A percentile compares a stretch with the other conserved stretches of the same genome.
Evolutionary conservation across 2,888 invertebrate genomes (phyloP).

Genomic region (Gerris lacustris): DNA sequence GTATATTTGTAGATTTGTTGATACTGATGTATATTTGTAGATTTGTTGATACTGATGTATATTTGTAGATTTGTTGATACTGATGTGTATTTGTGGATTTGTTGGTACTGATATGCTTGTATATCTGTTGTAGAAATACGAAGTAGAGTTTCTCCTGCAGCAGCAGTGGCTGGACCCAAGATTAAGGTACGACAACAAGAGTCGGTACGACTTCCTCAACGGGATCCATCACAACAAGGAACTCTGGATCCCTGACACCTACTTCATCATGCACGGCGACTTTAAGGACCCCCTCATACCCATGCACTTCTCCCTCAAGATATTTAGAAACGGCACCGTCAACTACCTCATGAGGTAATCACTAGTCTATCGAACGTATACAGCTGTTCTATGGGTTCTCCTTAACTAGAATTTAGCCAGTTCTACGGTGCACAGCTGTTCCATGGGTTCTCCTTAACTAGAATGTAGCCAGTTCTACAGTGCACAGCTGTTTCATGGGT

Average conservation of each 20-base stretch:
- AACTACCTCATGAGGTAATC: constrained; percentile 77
- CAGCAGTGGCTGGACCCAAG: constrained; percentile 90
- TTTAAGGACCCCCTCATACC: constrained; percentile 89
- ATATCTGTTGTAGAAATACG: constrained; percentile 62
- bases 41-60: too few relatives aligned
- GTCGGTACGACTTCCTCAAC: constrained; percentile 76
- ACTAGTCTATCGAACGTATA: constrained; percentile 16
- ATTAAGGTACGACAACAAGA: constrained; percentile 75
- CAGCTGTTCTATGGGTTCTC: background rate
- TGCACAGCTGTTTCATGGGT: background rate
- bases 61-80: too few relatives aligned
- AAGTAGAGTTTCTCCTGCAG: constrained; percentile 85
- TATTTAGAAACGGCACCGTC: constrained; percentile 85
- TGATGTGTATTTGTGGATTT: too few relatives aligned
- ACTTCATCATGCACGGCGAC: constrained; percentile 93
- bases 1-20: too few relatives aligned
- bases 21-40: too few relatives aligned
- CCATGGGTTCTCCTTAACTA: background rate
- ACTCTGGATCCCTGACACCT: constrained; percentile 88
- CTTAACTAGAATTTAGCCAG: background rate
- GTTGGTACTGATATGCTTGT: too few relatives aligned
- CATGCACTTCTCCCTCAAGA: constrained; percentile 82
- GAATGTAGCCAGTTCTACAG: background rate
- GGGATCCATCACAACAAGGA: constrained; percentile 86
- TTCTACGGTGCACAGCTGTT: background rate